Base-by-base conservation (phyloP, 2,888 invertebrate genomes). In the Zonitis immaculata region DNA sequence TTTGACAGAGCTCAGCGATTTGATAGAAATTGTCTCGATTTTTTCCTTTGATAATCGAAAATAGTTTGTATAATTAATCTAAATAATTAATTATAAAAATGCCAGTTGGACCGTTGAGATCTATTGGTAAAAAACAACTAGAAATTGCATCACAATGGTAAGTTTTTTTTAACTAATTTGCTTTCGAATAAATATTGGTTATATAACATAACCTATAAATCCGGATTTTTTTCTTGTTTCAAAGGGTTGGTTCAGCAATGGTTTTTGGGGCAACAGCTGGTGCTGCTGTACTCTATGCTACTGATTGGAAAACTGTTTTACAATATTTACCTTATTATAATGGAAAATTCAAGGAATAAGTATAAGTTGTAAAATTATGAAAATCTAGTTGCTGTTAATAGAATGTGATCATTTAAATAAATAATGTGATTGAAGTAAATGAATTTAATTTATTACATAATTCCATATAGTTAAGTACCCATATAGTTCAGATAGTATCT, bases 291-390 rank as follows among this genome's bases (percentile, higher is more conserved):
- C 74, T 86, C 2, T 92, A 89, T 74, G 80, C 86, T 62, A 89
- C 89, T 0, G 91, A 92, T 70, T 92, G 91, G 91, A 87, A 83
- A 74, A 70, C 82, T 46, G 77, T 91, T 58, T 79, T 86, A 45
- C 80, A 84, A 62, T 84, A 86, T 72, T 75, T 92, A 59, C 92
- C 92, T 18, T 87, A 81, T 76, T 91, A 91, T 75, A 81, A 82
- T 63, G 82, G 84, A 58, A 90, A 91, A 76, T 91, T 85, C 73
- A 76, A 80, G 32, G 77, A 79, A 52, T 73, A 75, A 50, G 75
- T 78, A 57, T 54, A 56, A 60, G 25, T 50, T 42, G 42, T 52
- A 28, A 39, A 45, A 16, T 28, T 45, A 42, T 44, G 4, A 4
- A 9, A 18, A 39, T 39, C 18, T 39, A 39, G 39, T 9, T 39